These are phyloP conservation scores for Adelognathus sp. DNA, from an alignment of 2,888 invertebrate species.

Conservation along the genomic window DNA sequence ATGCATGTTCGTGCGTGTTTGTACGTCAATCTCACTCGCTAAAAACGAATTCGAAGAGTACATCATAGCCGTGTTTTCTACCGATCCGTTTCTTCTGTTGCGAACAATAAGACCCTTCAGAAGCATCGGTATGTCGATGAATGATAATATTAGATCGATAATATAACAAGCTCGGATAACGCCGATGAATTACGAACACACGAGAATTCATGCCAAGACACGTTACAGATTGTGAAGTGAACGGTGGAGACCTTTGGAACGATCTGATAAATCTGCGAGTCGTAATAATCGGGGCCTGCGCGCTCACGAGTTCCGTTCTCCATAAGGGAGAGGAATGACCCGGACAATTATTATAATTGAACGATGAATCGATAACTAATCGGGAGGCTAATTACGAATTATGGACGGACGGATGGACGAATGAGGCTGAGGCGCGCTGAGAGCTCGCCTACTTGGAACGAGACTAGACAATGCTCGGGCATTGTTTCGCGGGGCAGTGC, in stretches of 20 bases:
- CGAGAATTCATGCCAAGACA: slow-evolving; percentile 1
- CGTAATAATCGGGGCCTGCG: slow-evolving; percentile 49
- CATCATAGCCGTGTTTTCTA: not conserved
- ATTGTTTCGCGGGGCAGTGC: slow-evolving; percentile 67
- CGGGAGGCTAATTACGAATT: slow-evolving; percentile 78
- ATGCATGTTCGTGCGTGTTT: not conserved
- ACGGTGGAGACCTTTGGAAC: slow-evolving; percentile 51
- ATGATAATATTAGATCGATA: slow-evolving; percentile 30
- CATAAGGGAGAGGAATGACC: slow-evolving; percentile 35
- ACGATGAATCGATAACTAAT: slow-evolving; percentile 79
- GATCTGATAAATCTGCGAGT: slow-evolving; percentile 53
- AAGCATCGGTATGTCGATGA: slow-evolving; percentile 44
- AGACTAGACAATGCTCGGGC: slow-evolving; percentile 72
- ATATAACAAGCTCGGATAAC: slow-evolving; percentile 9
- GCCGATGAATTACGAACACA: slow-evolving; percentile 27
- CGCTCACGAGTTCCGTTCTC: slow-evolving; percentile 25
- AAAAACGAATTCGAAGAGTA: slow-evolving; percentile 25
- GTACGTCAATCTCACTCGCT: slow-evolving; percentile 30
- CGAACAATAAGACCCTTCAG: slow-evolving; percentile 48
- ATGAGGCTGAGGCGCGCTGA: slow-evolving; percentile 8
- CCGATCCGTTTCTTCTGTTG: not conserved
- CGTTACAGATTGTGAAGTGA: slow-evolving; percentile 36
- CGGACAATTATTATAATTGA: slow-evolving; percentile 77
- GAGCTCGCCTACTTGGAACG: slow-evolving; percentile 56
- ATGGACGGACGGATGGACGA: slow-evolving; percentile 61